Evolutionary conservation across 2,888 invertebrate species (phyloP), one percentile per base, ranked within the genome.

Genomic region (Eretmocerus hayati): DNA sequence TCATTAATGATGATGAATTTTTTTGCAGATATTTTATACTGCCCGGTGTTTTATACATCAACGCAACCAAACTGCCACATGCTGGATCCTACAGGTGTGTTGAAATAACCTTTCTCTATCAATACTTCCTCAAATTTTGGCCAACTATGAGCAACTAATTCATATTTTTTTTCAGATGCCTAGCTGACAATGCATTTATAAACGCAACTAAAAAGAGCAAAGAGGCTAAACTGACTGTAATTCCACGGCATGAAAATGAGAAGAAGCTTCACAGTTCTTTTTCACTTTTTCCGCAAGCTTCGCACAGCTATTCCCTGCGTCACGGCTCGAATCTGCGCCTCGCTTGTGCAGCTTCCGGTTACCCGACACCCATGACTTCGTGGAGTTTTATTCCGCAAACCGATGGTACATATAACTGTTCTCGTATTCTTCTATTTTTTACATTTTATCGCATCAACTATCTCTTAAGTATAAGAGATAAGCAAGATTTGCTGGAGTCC

Each of bases 21-120:
- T 42, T 35, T 58, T 60, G 56, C 65, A 76, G 76, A 67, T 74
- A 74, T 67, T 61, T 67, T 58, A 62, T 76, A 65, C 66, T 72
- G 63, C 73, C 75, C 62, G 77, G 77, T 64, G 72, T 74, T 64
- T 69, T 78, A 58, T 76, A 76, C 59, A 75, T 78, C 62, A 70
- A 66, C 58, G 69, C 72, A 61, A 73, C 75, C 50, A 67, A 67
- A 55, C 60, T 63, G 54, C 67, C 68, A 53, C 77, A 77, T 67
- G 72, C 72, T 59, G 77, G 77, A 60, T 66, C 65, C 58, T 78
- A 77, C 65, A 73, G 74, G 71, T 77, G 20, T 11, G 33, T n/a
- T n/a, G n/a, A n/a, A n/a, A n/a, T n/a, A n/a, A n/a, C n/a, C n/a
- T n/a, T n/a, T n/a, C n/a, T n/a, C n/a, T n/a, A n/a, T n/a, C n/a